phyloP scores from a whole-genome alignment of 92 coral and sea anemone genomes.

The Nematostella vectensis region DNA sequence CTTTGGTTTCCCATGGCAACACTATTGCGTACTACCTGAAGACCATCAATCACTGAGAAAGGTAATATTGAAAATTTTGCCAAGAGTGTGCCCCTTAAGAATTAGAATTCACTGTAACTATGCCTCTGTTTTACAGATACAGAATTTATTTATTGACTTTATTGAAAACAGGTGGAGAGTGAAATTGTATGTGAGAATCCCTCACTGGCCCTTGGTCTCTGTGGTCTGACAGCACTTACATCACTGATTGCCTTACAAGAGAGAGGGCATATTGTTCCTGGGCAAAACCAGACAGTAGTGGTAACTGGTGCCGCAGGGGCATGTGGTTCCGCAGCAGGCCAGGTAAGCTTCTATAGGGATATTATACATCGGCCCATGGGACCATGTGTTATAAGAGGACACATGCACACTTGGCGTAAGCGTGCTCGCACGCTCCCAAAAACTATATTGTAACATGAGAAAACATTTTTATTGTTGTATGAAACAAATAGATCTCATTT shows the following conservation, averaged over 20 bases:
- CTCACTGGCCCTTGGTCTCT: conserved; percentile 58
- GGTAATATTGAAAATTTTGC: conserved; percentile 13
- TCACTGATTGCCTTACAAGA: conserved; percentile 53
- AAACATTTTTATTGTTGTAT: no score
- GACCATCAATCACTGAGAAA: conserved; percentile 9
- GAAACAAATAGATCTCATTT: no score
- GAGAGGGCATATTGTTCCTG: conserved; percentile 58
- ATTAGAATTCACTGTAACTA: no score
- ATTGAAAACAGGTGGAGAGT: no score
- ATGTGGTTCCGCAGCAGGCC: conserved; percentile 85
- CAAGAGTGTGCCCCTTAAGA: background rate
- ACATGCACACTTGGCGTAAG: no score
- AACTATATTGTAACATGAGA: no score
- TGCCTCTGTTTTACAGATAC: no score
- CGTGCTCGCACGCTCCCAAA: no score
- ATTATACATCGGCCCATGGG: no score
- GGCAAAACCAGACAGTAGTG: conserved; percentile 60
- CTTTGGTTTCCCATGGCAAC: conserved; percentile 61
- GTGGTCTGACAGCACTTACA: conserved; percentile 68
- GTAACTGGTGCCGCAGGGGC: conserved; percentile 94
- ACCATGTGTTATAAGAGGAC: no score
- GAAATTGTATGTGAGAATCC: no score
- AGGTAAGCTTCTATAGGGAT: conserved; percentile 47
- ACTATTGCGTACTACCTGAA: conserved; percentile 27
- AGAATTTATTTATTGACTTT: no score